Percentiles rank a stretch among this genome's conserved stretches.
Conservation (phyloP, 2,797 vertebrate genomes). For the Sebastes dallii region DNA sequence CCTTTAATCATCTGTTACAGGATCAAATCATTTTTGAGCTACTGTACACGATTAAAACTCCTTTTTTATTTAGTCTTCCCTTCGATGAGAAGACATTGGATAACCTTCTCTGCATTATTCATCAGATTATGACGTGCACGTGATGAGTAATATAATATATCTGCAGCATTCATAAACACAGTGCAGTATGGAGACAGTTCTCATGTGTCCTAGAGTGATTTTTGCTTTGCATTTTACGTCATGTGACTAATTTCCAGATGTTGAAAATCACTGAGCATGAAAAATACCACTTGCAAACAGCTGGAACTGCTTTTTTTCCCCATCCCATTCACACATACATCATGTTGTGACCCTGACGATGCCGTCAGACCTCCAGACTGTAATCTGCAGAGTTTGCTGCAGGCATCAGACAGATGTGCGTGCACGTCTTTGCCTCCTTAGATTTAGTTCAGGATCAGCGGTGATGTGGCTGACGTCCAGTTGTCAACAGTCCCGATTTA, state of each 20-base stretch:
- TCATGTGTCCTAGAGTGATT: not conserved
- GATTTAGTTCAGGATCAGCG: conserved; percentile 42
- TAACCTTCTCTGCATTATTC: conserved; percentile 42
- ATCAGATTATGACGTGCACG: conserved; percentile 46
- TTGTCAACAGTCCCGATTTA: not conserved
- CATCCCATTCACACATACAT: not conserved
- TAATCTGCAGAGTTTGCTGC: conserved; percentile 18
- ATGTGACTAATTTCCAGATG: not conserved
- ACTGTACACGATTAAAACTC: conserved; percentile 10
- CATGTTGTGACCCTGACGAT: not conserved
- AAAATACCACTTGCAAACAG: not conserved
- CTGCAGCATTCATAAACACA: not conserved
- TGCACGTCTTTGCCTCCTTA: conserved; percentile 32
- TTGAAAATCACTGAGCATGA: not conserved
- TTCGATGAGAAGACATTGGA: conserved; percentile 14
- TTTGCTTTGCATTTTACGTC: not conserved
- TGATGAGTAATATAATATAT: conserved; percentile 14
- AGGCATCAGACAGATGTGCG: conserved; percentile 15
- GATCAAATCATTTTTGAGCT: conserved; percentile 11
- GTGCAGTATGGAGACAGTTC: not conserved
- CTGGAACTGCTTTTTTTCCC: not conserved
- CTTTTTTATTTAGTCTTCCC: conserved; percentile 26
- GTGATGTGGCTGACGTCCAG: conserved; percentile 17
- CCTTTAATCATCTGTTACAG: not conserved
- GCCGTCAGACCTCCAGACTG: conserved; percentile 10